phyloP scores from a whole-genome alignment of 2,888 invertebrate genomes.

The Leucoptera coffeella region DNA sequence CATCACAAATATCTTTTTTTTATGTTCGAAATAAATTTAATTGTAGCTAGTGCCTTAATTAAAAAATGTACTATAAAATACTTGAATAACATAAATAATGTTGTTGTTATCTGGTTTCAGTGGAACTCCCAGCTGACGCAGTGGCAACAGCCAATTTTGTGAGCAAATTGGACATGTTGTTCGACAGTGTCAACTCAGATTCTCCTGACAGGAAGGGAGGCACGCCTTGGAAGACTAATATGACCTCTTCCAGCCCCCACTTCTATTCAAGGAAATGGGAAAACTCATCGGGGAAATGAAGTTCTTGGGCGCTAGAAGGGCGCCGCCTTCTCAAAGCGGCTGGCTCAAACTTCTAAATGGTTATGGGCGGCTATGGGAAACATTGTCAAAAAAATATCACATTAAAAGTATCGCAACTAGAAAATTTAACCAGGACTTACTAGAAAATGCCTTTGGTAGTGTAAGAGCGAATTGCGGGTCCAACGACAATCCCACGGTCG shows the following conservation, averaged over 20 bases:
- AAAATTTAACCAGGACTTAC: constrained; percentile 7
- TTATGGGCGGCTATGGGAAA: background rate
- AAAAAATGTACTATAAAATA: background rate
- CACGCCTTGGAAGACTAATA: constrained; percentile 2
- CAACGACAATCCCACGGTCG: constrained; percentile 7
- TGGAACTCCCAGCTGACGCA: constrained; percentile 4
- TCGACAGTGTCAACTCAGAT: constrained; percentile 4
- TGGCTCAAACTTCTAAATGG: constrained; percentile 1
- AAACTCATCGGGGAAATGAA: background rate
- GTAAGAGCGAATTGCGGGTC: constrained; percentile 7
- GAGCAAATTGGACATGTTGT: constrained; percentile 3
- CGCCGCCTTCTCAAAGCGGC: constrained; percentile 1
- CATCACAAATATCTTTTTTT: background rate
- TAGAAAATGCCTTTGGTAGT: constrained; percentile 8
- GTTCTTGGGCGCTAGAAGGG: background rate
- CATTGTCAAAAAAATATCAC: background rate
- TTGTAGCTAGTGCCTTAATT: too few species aligned
- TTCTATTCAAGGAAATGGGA: background rate
- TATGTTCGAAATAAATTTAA: background rate
- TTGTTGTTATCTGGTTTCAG: constrained; percentile 1
- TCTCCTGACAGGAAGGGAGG: constrained; percentile 2
- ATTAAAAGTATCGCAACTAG: constrained; percentile 5
- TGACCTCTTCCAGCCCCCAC: constrained; percentile 1
- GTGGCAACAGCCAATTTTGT: constrained; percentile 3
- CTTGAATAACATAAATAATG: constrained; percentile 2